Evolutionary conservation across 2,113 vertebrate species (phyloP).

Genomic region (Gobius niger): DNA sequence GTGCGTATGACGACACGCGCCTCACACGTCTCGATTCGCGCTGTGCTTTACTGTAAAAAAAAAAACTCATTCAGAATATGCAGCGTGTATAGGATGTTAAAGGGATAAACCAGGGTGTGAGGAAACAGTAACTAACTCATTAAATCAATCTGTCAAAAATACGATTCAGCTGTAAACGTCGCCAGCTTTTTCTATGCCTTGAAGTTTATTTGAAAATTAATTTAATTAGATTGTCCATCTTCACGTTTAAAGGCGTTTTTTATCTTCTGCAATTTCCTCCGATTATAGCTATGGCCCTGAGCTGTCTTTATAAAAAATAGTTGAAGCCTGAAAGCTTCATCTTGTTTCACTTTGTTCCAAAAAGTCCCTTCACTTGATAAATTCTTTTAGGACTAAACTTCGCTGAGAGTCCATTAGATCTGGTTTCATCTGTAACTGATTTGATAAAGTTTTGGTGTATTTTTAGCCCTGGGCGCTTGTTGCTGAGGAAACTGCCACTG

Average conservation of each 20-base stretch:
- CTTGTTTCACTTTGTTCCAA: not conserved
- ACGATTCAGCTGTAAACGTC: no score
- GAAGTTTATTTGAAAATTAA: not conserved
- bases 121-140: not conserved
- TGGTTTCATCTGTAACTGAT: not conserved
- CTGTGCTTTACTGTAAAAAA: no score
- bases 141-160: not conserved
- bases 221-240: not conserved
- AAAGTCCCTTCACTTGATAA: conserved; percentile 13
- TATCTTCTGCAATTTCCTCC: not conserved
- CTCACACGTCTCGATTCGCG: not conserved
- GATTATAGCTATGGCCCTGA: not conserved
- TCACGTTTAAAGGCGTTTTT: not conserved
- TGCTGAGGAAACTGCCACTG: conserved; percentile 35
- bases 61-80: not conserved
- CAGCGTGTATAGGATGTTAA: not conserved
- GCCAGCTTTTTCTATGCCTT: not conserved
- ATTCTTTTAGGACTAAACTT: conserved; percentile 12
- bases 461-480: conserved; percentile 24
- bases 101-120: not conserved
- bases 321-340: not conserved
- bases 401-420: not conserved
- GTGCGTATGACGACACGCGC: conserved; percentile 14
- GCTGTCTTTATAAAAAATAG: not conserved
- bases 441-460: conserved; percentile 12